A percentile compares a stretch with the other conserved stretches of the same genome.
Evolutionary conservation across 2,888 invertebrate genomes (phyloP).

Genomic region (Zaprionus lineosus): DNA sequence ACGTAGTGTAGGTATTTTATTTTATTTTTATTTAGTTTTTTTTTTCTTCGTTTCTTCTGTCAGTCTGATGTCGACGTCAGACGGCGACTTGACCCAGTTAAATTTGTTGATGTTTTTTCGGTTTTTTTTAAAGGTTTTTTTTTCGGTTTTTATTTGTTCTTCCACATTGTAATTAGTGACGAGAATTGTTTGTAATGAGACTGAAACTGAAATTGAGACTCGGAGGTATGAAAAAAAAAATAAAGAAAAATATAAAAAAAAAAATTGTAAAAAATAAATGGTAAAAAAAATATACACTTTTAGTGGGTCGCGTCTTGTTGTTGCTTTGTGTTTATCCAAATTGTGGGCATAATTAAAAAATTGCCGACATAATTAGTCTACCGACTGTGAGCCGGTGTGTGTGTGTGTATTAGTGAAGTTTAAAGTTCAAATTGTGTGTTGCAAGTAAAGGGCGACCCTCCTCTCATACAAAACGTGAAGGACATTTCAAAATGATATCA

Average conservation of each 20-base stretch:
- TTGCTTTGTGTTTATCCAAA: slow-evolving; percentile 42
- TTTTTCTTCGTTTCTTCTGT: slow-evolving; percentile 32
- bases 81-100: slow-evolving; percentile 73
- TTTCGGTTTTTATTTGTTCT: slow-evolving; percentile 60
- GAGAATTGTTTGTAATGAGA: slow-evolving; percentile 73
- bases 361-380: slow-evolving; percentile 66
- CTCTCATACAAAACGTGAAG: slow-evolving; percentile 28
- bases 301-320: slow-evolving; percentile 42
- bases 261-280: neutral
- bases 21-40: neutral
- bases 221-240: slow-evolving; percentile 20
- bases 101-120: slow-evolving; percentile 67
- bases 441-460: slow-evolving; percentile 3
- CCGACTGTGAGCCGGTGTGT: slow-evolving; percentile 4
- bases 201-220: slow-evolving; percentile 41
- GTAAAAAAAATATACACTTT: slow-evolving; percentile 13
- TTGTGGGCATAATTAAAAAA: slow-evolving; percentile 69
- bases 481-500: slow-evolving; percentile 18
- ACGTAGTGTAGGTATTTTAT: neutral
- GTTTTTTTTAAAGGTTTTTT: slow-evolving; percentile 21
- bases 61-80: slow-evolving; percentile 26
- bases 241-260: slow-evolving; percentile 3
- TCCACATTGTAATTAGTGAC: slow-evolving; percentile 73
- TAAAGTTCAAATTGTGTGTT: slow-evolving; percentile 44
- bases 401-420: slow-evolving; percentile 21